Evolutionary conservation across 2,888 invertebrate species (phyloP).

Genomic region (Ecliptopera silaceata): DNA sequence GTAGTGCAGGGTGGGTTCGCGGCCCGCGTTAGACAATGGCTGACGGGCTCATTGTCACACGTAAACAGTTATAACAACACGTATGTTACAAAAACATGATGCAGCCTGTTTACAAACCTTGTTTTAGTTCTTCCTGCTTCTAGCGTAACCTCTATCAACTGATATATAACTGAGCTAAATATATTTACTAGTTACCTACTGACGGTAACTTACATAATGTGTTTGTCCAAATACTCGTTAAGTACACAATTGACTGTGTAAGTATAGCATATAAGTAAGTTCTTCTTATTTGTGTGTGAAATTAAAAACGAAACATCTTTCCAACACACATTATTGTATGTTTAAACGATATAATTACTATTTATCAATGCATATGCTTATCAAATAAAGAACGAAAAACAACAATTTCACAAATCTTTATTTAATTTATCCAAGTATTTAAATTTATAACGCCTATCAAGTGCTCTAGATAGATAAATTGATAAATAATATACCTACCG

Average conservation of each 20-base stretch:
- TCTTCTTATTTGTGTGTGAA: too few species aligned
- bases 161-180: too few species aligned
- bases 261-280: too few species aligned
- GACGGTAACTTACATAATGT: too few species aligned
- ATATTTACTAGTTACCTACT: too few species aligned
- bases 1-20: conserved; percentile 8
- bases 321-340: too few species aligned
- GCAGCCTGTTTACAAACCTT: conserved; percentile 19
- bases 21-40: conserved; percentile 18
- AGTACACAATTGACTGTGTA: too few species aligned
- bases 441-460: conserved; percentile 9
- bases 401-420: conserved; percentile 6
- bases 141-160: conserved; percentile 8
- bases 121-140: conserved; percentile 16
- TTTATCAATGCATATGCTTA: neutral
- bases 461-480: conserved; percentile 15
- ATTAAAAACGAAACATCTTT: too few species aligned
- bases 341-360: neutral
- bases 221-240: too few species aligned
- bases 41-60: conserved; percentile 47
- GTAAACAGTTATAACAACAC: conserved; percentile 49
- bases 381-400: conserved; percentile 10
- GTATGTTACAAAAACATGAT: conserved; percentile 20
- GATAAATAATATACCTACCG: neutral
- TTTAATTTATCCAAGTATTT: neutral